Percentiles rank a stretch among this genome's conserved stretches.
These are phyloP conservation scores for Hemicordylus capensis DNA, from an alignment of 2,113 vertebrate species.

Conservation along the genomic window DNA sequence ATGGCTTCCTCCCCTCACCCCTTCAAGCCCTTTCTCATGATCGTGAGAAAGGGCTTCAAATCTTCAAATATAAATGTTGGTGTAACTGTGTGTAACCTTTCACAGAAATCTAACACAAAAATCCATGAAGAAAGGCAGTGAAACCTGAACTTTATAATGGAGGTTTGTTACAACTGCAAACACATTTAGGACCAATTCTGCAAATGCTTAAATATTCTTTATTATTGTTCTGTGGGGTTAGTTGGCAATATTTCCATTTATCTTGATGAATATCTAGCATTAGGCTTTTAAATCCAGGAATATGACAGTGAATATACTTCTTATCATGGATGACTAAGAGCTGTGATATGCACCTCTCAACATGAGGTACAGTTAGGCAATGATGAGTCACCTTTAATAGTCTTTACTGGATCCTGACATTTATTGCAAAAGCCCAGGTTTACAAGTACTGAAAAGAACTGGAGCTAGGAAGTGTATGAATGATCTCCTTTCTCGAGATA, in stretches of 20 bases:
- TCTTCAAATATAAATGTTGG: not conserved
- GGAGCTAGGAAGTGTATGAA: not conserved
- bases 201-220: not conserved
- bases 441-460: not conserved
- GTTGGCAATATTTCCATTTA: not conserved
- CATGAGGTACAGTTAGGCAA: accelerated
- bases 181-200: not conserved
- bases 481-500: not conserved
- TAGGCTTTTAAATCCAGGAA: accelerated
- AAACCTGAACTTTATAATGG: not conserved
- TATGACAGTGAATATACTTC: not conserved
- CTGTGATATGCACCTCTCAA: not conserved
- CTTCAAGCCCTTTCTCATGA: too few species aligned
- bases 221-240: not conserved
- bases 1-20: too few species aligned
- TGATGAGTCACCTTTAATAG: not conserved
- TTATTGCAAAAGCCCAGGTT: not conserved
- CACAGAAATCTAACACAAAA: not conserved
- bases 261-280: not conserved
- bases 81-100: not conserved
- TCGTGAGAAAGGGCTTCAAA: too few species aligned
- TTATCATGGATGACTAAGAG: not conserved
- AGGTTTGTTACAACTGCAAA: not conserved
- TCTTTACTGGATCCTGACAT: not conserved
- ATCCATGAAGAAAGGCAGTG: not conserved